These are phyloP conservation scores for Selene dorsalis DNA, from an alignment of 2,797 vertebrate genomes.

Conservation along the genomic window DNA sequence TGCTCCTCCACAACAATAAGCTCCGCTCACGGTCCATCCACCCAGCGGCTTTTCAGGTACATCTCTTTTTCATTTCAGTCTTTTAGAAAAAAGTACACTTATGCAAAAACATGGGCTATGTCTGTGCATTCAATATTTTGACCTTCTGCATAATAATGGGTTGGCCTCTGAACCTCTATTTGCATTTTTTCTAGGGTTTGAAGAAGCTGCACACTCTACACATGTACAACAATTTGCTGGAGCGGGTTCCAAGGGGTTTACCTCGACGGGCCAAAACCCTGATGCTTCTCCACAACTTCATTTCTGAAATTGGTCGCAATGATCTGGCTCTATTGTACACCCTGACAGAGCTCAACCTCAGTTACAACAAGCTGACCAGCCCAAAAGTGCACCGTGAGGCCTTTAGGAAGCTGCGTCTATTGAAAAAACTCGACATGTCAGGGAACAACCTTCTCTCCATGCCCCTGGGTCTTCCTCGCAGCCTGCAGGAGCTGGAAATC, in stretches of 20 bases:
- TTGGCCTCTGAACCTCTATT: neutral
- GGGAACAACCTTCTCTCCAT: conserved; percentile 89
- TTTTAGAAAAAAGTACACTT: neutral
- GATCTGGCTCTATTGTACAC: conserved; percentile 92
- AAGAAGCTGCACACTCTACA: conserved; percentile 97
- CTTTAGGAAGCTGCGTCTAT: conserved; percentile 92
- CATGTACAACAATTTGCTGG: conserved; percentile 96
- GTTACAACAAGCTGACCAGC: conserved; percentile 95
- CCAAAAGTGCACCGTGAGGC: conserved; percentile 90
- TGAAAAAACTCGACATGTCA: conserved; percentile 92
- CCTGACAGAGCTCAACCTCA: conserved; percentile 95
- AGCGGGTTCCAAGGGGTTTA: conserved; percentile 91
- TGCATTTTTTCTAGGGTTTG: conserved; percentile 82
- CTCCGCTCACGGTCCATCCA: conserved; percentile 92
- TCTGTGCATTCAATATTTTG: neutral
- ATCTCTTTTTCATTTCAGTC: neutral
- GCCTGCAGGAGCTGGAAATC: conserved; percentile 89
- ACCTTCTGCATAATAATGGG: neutral
- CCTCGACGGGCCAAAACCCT: conserved; percentile 94
- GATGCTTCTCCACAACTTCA: conserved; percentile 95
- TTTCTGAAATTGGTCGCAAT: conserved; percentile 91
- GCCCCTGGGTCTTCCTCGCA: conserved; percentile 92
- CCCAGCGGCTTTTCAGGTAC: conserved; percentile 87
- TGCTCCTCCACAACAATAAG: conserved; percentile 97
- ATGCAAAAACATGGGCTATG: neutral